Evolutionary conservation across 2,113 vertebrate genomes (phyloP), one percentile per base, ranked within the genome.

Genomic region (Epinephelus fuscoguttatus): DNA sequence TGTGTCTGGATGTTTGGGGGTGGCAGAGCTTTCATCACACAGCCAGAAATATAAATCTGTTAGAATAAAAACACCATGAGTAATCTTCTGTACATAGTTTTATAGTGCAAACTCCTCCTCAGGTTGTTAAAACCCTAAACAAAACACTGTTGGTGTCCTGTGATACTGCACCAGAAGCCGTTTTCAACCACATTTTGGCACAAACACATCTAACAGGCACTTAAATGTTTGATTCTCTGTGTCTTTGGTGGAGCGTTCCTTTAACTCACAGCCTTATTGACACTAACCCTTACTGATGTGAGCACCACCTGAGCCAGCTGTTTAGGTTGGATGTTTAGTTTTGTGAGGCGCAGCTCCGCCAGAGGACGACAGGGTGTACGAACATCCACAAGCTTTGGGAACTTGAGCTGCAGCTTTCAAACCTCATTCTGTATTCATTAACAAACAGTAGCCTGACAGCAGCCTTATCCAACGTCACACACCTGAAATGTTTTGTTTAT

Each of bases 381-480:
- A 15, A 61, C 30, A 52, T 63, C 52, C 45, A 25, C 64, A 33
- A 33, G 67, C 70, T 68, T 75, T 59, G 2, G n/a, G 37, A 57
- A 45, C 64, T 9, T 12, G 75, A 89, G 70, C 72, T 70, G 87
- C 87, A 89, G 88, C 90, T 61, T 84, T 89, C 42, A 66, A 89
- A 88, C 81, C 70, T 90, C 78, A 79, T 57, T 71, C 52, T 82
- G 63, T 49, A 27, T 62, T 3, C 64, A 4, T 33, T 55, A 10
- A 59, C 30, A 2, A 74, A 59, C 42, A 78, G 91, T 82, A 88
- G 84, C 84, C 64, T 25, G 15, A 42, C 50, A 60, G 72, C 75
- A 81, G 88, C 89, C 84, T 86, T 76, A 87, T 68, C 25, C 62
- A 27, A 56, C 21, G 19, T 37, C 30, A 52, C 78, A 75, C 84